phyloP scores from a whole-genome alignment of 2,888 invertebrate genomes.

The Heteropelma amictum region DNA sequence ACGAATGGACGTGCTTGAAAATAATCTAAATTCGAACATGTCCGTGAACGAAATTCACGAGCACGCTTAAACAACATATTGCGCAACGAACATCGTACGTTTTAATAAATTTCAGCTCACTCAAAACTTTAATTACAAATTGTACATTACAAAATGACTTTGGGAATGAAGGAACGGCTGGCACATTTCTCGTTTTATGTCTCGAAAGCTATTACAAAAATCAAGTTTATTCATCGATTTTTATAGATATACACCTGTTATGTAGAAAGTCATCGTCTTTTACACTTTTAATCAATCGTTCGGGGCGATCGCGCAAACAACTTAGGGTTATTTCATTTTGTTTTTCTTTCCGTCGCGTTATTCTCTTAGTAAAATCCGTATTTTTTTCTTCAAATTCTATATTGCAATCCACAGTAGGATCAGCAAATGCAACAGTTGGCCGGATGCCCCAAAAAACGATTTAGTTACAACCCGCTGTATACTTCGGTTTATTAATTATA shows the following conservation, averaged over 20 bases:
- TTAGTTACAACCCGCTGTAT: conserved; percentile 61
- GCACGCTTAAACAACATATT: background rate
- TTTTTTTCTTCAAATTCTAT: conserved; percentile 38
- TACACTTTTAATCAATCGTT: conserved; percentile 69
- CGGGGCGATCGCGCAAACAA: conserved; percentile 64
- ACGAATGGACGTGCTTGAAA: conserved; percentile 23
- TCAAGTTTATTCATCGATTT: conserved; percentile 75
- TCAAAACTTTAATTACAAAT: background rate
- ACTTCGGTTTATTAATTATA: conserved; percentile 46
- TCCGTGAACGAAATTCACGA: conserved; percentile 1
- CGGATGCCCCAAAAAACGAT: conserved; percentile 64
- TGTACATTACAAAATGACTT: background rate
- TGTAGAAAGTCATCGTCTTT: conserved; percentile 72
- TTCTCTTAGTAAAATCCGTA: conserved; percentile 38
- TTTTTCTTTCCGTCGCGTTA: conserved; percentile 34
- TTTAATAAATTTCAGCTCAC: conserved; percentile 9
- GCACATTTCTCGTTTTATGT: background rate
- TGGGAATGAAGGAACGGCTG: background rate
- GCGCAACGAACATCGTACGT: background rate
- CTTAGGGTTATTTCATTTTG: conserved; percentile 32
- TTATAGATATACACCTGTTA: conserved; percentile 74
- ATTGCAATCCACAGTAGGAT: conserved; percentile 56
- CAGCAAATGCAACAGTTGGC: conserved; percentile 60
- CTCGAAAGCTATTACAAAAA: conserved; percentile 69
- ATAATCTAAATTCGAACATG: conserved; percentile 3